Evolutionary conservation across 2,797 vertebrate species (phyloP).

Genomic region (Acanthurus leucopareius): DNA sequence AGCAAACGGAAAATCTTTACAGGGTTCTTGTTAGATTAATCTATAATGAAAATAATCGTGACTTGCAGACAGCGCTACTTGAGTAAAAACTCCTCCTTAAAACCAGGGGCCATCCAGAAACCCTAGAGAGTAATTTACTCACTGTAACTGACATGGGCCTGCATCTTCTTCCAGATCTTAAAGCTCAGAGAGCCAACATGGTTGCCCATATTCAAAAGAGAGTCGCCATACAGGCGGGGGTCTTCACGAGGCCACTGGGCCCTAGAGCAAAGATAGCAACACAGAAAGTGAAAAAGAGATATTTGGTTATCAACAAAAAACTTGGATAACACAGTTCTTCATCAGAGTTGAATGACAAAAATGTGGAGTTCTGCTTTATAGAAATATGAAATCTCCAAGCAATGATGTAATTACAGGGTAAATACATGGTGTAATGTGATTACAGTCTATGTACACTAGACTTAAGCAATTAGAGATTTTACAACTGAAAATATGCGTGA

Average conservation of each 20-base stretch:
- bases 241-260: conserved; percentile 78
- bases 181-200: conserved; percentile 83
- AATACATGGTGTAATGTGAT: background rate
- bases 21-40: no score
- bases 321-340: background rate
- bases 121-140: conserved; percentile 57
- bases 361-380: background rate
- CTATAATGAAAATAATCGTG: no score
- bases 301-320: background rate
- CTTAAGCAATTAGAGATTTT: background rate
- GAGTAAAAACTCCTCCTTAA: no score
- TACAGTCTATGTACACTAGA: background rate
- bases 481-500: background rate
- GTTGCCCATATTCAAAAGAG: conserved; percentile 78
- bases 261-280: conserved; percentile 60
- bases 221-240: conserved; percentile 39
- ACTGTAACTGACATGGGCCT: conserved; percentile 76
- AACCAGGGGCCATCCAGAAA: no score
- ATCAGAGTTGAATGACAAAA: background rate
- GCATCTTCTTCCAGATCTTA: conserved; percentile 85
- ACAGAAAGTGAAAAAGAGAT: conserved; percentile 6
- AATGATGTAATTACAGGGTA: background rate
- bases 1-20: no score
- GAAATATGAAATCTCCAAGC: background rate
- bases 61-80: no score